phyloP scores from a whole-genome alignment of 1,140 invertebrate species.

The Pseudachorutes palmiensis region DNA sequence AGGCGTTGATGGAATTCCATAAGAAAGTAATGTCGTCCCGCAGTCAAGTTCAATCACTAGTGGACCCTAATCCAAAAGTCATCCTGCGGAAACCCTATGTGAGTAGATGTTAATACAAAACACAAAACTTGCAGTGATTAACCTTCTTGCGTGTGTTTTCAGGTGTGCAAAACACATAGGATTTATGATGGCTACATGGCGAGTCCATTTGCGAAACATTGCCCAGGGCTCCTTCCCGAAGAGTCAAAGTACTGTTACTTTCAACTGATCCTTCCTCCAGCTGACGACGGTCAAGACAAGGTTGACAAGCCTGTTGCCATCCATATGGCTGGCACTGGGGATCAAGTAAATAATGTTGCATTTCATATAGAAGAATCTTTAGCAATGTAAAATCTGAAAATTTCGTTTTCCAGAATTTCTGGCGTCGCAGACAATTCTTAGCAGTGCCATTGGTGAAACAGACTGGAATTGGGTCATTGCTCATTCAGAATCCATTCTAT shows the following conservation, averaged over 20 bases:
- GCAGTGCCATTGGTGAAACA: slow-evolving; percentile 84
- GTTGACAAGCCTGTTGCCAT: slow-evolving; percentile 82
- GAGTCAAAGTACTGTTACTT: slow-evolving; percentile 72
- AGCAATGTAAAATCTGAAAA: no score
- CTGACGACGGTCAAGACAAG: slow-evolving; percentile 41
- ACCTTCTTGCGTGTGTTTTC: slow-evolving; percentile 32
- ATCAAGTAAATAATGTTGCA: slow-evolving; percentile 77
- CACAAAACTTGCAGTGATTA: neutral
- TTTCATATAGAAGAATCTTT: no score
- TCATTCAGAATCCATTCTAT: slow-evolving; percentile 97
- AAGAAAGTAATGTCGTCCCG: slow-evolving; percentile 78
- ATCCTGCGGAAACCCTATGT: slow-evolving; percentile 70
- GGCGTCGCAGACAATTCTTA: slow-evolving; percentile 78
- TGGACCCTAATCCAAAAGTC: slow-evolving; percentile 75
- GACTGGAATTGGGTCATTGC: slow-evolving; percentile 80
- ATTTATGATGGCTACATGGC: slow-evolving; percentile 79
- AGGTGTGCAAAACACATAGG: slow-evolving; percentile 67
- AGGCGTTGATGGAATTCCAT: slow-evolving; percentile 51
- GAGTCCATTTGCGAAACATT: slow-evolving; percentile 70
- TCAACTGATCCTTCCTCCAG: slow-evolving; percentile 81
- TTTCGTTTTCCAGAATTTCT: slow-evolving; percentile 77
- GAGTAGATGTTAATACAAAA: slow-evolving; percentile 36
- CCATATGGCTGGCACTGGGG: slow-evolving; percentile 93
- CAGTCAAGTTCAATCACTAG: slow-evolving; percentile 69
- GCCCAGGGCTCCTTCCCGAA: slow-evolving; percentile 78